Evolutionary conservation across 2,888 invertebrate species (phyloP).

Genomic region (Taphrorychus bicolor): DNA sequence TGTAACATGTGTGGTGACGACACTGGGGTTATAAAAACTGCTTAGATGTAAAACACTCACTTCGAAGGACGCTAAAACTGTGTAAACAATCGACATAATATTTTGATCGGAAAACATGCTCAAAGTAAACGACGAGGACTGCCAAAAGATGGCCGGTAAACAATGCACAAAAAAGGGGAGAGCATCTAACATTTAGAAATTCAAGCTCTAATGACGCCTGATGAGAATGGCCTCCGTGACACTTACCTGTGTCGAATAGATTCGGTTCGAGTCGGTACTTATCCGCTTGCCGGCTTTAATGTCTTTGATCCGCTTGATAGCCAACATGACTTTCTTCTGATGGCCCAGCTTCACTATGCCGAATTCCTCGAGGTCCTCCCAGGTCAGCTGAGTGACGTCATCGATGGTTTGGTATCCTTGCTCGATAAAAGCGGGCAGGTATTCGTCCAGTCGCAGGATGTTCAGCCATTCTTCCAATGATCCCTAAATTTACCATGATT

Average conservation of each 20-base stretch:
- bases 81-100: not conserved
- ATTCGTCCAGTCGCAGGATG: constrained; percentile 89
- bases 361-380: constrained; percentile 99
- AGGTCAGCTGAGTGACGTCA: constrained; percentile 92
- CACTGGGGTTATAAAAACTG: constrained; percentile 27
- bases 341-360: constrained; percentile 93
- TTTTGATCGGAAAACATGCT: constrained; percentile 41
- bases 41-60: constrained; percentile 35
- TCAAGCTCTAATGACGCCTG: not conserved
- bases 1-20: constrained; percentile 28
- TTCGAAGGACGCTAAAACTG: no score
- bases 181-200: not conserved
- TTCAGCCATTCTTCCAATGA: constrained; percentile 95
- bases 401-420: constrained; percentile 95
- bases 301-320: constrained; percentile 95
- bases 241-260: constrained; percentile 57
- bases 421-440: constrained; percentile 85
- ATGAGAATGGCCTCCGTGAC: not conserved
- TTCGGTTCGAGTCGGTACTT: constrained; percentile 57
- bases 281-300: constrained; percentile 84
- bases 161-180: not conserved
- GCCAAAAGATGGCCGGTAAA: constrained; percentile 23
- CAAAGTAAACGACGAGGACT: no score
- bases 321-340: constrained; percentile 97
- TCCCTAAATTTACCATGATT: constrained; percentile 64